These are phyloP conservation scores for Pachyramphus minor DNA, from an alignment of 2,113 vertebrate species.

Conservation along the genomic window DNA sequence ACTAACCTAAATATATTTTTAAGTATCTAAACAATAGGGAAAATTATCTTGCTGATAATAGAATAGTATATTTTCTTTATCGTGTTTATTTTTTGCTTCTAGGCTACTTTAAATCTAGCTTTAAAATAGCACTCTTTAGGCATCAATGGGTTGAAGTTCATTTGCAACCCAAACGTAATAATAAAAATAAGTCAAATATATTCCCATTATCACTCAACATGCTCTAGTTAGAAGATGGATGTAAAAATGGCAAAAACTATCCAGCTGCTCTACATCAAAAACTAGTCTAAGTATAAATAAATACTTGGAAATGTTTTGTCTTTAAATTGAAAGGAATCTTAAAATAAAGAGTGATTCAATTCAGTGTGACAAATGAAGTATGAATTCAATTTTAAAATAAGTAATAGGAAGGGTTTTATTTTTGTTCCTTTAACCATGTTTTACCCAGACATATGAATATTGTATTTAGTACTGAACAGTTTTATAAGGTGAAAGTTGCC, in stretches of 20 bases:
- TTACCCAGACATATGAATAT: constrained; percentile 13
- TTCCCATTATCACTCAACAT: not conserved
- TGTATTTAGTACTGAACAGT: not conserved
- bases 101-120: not conserved
- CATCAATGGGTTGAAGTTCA: not conserved
- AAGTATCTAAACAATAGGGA: not conserved
- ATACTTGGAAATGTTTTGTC: constrained; percentile 15
- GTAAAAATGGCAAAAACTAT: not conserved
- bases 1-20: not conserved
- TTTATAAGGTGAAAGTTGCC: constrained; percentile 11
- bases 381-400: constrained; percentile 24
- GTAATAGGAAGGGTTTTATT: not conserved
- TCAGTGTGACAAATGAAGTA: constrained; percentile 12
- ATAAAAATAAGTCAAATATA: not conserved
- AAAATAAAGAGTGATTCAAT: not conserved
- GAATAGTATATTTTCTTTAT: not conserved
- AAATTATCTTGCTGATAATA: not conserved
- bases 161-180: not conserved
- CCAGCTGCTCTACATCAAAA: not conserved
- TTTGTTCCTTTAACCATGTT: not conserved
- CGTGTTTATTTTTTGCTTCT: not conserved
- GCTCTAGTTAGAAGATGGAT: not conserved
- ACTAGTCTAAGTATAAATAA: not conserved
- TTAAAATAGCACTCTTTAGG: not conserved
- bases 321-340: not conserved